Base-by-base conservation (phyloP, 2,888 invertebrate genomes). In the Callyntrura sp. region DNA sequence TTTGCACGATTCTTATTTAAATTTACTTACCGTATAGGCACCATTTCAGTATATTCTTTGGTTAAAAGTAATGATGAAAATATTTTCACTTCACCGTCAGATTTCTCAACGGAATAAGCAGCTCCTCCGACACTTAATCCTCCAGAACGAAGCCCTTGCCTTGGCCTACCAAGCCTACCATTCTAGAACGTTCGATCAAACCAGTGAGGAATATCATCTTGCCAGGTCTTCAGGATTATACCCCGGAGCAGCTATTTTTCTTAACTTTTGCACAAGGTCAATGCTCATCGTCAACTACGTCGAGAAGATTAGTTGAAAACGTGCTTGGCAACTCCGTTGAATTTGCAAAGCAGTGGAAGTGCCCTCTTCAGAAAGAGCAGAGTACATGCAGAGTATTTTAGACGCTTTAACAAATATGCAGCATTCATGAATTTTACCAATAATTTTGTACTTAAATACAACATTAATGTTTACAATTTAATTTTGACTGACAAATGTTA, bases 331-430 rank as follows among this genome's bases (percentile, higher is more conserved):
- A 90, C 55, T 92, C 90, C 11, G 73, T 78, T 0, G 92, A 92
- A 25, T 92, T 92, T 87, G 60, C 65, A 8, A 48, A 82, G 43
- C 90, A 90, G 0, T 92, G 91, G 91, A 83, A 86, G 0, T 92
- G 92, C 35, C 62, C 87, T 12, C 17, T 73, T 28, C 84, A 76
- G n/a, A 20, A 0, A 23, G 43, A 73, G 25, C 51, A 51, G 48
- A 43, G 28, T 2, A 9, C 25, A 8, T 91, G 91, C 73, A 81
- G 70, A 35, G 48, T 89, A 78, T 87, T 89, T 83, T 91, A 82
- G 55, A 1, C 20, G 48, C 28, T 68, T 35, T n/a, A 20, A n/a
- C 11, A 4, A 11, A 23, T 76, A 45, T 4, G 6, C 3, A 35
- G 6, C 2, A 35, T 4, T 4, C 6, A 35, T 35, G 3, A 23